phyloP scores from a whole-genome alignment of 2,888 invertebrate species.

The Eupithecia subfuscata region DNA sequence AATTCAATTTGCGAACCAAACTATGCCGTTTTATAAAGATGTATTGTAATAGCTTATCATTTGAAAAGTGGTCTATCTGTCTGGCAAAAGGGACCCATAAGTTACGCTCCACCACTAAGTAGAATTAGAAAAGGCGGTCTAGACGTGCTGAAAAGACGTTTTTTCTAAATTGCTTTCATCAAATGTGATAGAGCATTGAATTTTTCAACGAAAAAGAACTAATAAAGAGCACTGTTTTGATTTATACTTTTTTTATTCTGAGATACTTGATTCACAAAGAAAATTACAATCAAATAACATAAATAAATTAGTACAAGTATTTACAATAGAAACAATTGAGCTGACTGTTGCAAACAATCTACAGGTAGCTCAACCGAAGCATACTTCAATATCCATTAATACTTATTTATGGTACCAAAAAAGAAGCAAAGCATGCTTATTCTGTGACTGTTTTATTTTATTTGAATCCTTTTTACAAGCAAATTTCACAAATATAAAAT shows the following conservation, averaged over 20 bases:
- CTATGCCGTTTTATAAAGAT: background rate
- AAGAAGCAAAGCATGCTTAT: too few relatives aligned
- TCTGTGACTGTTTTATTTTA: too few relatives aligned
- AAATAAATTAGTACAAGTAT: too few relatives aligned
- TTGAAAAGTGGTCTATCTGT: conserved; percentile 10
- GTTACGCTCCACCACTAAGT: conserved; percentile 42
- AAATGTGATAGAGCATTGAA: conserved; percentile 37
- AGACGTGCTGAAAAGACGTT: conserved; percentile 43
- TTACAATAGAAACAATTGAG: too few relatives aligned
- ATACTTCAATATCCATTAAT: too few relatives aligned
- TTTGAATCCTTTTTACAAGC: too few relatives aligned
- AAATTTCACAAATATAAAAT: too few relatives aligned
- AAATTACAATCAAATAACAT: too few relatives aligned
- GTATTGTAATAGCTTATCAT: background rate
- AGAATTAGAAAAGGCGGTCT: conserved; percentile 44
- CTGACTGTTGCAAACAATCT: too few relatives aligned
- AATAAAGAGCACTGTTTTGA: background rate
- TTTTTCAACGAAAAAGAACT: background rate
- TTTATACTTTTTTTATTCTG: background rate
- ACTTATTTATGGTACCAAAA: too few relatives aligned
- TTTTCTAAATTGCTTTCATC: conserved; percentile 43
- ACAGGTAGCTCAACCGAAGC: too few relatives aligned
- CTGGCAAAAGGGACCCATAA: conserved; percentile 31
- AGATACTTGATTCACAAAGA: too few relatives aligned
- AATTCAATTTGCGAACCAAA: background rate